Base-by-base conservation (phyloP, 2,113 vertebrate species). In the Rhynchomys soricoides region DNA sequence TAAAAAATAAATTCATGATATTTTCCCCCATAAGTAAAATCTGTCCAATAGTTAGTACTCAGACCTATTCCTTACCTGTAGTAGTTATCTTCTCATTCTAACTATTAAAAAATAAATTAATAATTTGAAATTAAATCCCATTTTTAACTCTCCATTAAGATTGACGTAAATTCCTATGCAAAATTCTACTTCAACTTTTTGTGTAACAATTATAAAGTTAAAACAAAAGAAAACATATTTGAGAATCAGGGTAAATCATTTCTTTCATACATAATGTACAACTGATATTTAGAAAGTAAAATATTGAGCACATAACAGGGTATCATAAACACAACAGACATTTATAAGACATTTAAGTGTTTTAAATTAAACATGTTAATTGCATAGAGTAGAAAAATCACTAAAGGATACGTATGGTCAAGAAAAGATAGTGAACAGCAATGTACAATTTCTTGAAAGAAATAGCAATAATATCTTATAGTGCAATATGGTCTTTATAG, bases 11-110 rank as follows among this genome's bases (percentile, higher is more conserved):
- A 95, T 5, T 68, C 0, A 0, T 68, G 73, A 9, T 62, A 4
- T 2, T 89, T 95, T 91, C 95, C 92, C 78, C 34, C 82, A 82
- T 31, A 93, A 88, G 90, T 17, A 5, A 0, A 34, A 82, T 92
- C 86, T 52, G 31, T 78, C 70, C 43, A 22, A 11, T 0, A 81
- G 21, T 40, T 50, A 93, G 68, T 4, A 37, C 12, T 66, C 12
- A 29, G 24, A 7, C 37, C 34, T 40, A 40, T 5, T n/a, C 81
- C 4, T 9, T 52, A 3, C 21, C 3, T 8, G 5, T 5, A 68
- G 31, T 57, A 24, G 4, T n/a, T 52, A 16, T 57, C 2, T 3
- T 82, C 52, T 26, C 21, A 57, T n/a, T 82, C n/a, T 21, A 31
- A 59, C 37, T 52, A 59, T 85, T 45, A 17, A 43, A 75, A 45